phyloP scores from a whole-genome alignment of 2,888 invertebrate genomes.

The Druceiella hillmani region DNA sequence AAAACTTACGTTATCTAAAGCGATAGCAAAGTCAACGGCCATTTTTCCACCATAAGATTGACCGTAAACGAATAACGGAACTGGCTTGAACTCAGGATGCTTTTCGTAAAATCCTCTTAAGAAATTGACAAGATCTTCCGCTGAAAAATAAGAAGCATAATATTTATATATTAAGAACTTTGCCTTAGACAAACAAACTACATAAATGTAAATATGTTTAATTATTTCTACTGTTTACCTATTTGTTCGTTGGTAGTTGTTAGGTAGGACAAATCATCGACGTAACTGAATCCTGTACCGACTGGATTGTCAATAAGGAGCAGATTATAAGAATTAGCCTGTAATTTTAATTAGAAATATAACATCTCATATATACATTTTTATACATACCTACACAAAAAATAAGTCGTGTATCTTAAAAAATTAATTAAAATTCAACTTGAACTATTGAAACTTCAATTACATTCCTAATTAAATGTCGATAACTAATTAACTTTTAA shows the following conservation, averaged over 20 bases:
- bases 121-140: slow-evolving; percentile 68
- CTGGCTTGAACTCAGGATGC: slow-evolving; percentile 63
- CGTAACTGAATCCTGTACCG: slow-evolving; percentile 83
- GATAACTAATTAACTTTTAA: too few species aligned
- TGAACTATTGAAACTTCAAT: too few species aligned
- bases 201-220: too few species aligned
- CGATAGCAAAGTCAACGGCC: slow-evolving; percentile 75
- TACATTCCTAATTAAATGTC: too few species aligned
- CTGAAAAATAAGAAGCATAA: too few species aligned
- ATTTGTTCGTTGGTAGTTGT: slow-evolving; percentile 42
- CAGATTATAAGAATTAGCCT: slow-evolving; percentile 74
- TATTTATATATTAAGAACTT: background rate
- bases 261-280: slow-evolving; percentile 41
- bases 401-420: too few species aligned
- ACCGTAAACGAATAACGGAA: slow-evolving; percentile 78
- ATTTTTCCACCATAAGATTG: slow-evolving; percentile 94
- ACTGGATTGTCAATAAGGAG: slow-evolving; percentile 89
- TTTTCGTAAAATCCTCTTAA: slow-evolving; percentile 62
- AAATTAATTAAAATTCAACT: too few species aligned
- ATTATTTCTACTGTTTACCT: slow-evolving; percentile 34
- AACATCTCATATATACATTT: too few species aligned
- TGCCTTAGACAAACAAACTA: too few species aligned
- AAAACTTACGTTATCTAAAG: slow-evolving; percentile 48
- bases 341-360: too few species aligned
- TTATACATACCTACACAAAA: too few species aligned